Evolutionary conservation across 2,888 invertebrate species (phyloP), one percentile per base, ranked within the genome.

Genomic region (Linyphia triangularis): DNA sequence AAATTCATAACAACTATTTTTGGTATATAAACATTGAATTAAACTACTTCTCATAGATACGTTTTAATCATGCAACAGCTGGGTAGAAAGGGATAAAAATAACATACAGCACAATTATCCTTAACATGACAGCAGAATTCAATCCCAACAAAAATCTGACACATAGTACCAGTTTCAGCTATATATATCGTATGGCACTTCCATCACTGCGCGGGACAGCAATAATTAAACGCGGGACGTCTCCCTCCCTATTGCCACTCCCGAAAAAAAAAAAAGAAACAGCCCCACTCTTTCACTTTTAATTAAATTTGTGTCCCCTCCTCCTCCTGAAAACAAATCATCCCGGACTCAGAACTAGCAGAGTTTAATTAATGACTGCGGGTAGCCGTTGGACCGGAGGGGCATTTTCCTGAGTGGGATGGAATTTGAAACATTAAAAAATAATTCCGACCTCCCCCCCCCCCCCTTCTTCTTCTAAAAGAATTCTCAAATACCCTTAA

Each of bases 341-440:
- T 13, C n/a, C 51, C n/a, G 51, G 51, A n/a, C 51, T 16, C 51
- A n/a, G 51, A 51, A 51, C n/a, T 51, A 13, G 13, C 16, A 51
- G 51, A 51, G 16, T 51, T 51, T 51, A 51, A 51, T 51, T 51
- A 51, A 51, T 51, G 51, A n/a, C 16, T 51, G 51, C 13, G 16
- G 51, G 51, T 51, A 13, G 51, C 51, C 51, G 13, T 51, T 13
- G n/a, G 51, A n/a, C 51, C 3, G n/a, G 51, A 16, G n/a, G n/a
- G 33, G 33, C n/a, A n/a, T n/a, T n/a, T n/a, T n/a, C n/a, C n/a
- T n/a, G 9, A 33, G 33, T 6, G 33, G 33, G 33, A 9, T 4
- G 33, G 51, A 51, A 51, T 51, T n/a, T 51, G 51, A n/a, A 51
- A 51, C 51, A 51, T 51, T 51, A 51, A 51, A 51, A 51, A 51